A percentile compares a stretch with the other conserved stretches of the same genome.
These are phyloP conservation scores for Sycophila sp. DNA, from an alignment of 1,140 invertebrate genomes.

Conservation along the genomic window DNA sequence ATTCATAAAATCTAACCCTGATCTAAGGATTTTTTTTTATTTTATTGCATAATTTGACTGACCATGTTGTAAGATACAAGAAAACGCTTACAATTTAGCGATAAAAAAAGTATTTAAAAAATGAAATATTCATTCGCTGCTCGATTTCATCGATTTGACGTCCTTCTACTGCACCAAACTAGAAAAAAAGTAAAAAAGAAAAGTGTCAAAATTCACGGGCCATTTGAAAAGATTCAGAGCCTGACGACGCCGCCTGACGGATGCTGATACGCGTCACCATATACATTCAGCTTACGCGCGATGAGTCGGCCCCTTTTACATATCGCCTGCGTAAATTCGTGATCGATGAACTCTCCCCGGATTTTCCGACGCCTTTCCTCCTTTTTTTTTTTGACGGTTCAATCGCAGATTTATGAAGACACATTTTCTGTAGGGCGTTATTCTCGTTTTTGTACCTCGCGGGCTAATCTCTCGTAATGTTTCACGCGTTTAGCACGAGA, in stretches of 20 bases:
- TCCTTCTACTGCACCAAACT: too few relatives aligned
- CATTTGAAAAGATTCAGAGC: neutral
- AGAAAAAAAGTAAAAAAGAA: neutral
- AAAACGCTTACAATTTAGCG: too few relatives aligned
- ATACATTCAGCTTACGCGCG: neutral
- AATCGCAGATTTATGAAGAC: neutral
- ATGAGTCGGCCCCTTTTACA: neutral
- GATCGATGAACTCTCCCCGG: slow-evolving; percentile 11
- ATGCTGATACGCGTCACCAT: slow-evolving; percentile 1
- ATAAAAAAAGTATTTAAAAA: too few relatives aligned
- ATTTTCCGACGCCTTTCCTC: neutral
- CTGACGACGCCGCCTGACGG: neutral
- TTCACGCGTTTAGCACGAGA: neutral
- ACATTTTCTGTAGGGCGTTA: neutral
- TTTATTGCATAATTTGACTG: too few relatives aligned
- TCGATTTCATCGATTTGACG: too few relatives aligned
- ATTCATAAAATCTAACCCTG: too few relatives aligned
- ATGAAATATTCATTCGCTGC: too few relatives aligned
- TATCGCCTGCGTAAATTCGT: neutral
- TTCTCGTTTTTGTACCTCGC: neutral
- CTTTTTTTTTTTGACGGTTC: neutral
- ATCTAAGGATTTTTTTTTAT: too few relatives aligned
- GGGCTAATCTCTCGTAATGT: neutral
- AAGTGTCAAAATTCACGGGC: neutral
- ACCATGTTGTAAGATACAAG: too few relatives aligned